Conservation (phyloP, 1,140 invertebrate species). For the Drosophila ercepeae region DNA sequence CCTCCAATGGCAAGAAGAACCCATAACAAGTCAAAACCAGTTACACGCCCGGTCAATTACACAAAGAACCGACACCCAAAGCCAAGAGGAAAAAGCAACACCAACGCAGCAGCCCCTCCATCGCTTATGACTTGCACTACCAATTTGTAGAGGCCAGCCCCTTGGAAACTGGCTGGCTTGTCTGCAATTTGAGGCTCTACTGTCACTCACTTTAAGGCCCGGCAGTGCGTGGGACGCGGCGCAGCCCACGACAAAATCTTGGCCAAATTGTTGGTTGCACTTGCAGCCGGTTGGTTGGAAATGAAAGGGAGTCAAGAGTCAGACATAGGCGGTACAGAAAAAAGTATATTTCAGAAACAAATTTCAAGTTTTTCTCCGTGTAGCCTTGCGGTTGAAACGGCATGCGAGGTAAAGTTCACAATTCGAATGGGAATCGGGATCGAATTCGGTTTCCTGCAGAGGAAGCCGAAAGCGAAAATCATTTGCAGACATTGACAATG, state of each 20-base stretch:
- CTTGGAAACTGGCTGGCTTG: constrained; percentile 50
- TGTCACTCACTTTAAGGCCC: constrained; percentile 58
- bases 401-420: constrained; percentile 26
- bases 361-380: neutral
- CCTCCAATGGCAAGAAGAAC: constrained; percentile 11
- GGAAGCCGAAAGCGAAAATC: constrained; percentile 26
- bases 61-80: constrained; percentile 36
- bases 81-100: constrained; percentile 15
- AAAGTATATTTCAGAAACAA: neutral
- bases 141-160: constrained; percentile 9
- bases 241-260: constrained; percentile 67
- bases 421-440: constrained; percentile 2
- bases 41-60: constrained; percentile 47
- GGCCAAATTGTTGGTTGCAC: constrained; percentile 68
- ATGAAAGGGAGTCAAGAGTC: constrained; percentile 2
- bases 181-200: constrained; percentile 74
- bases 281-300: constrained; percentile 37
- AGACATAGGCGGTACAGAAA: neutral
- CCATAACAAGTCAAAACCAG: constrained; percentile 68
- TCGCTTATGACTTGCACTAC: constrained; percentile 43
- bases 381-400: constrained; percentile 52
- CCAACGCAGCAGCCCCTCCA: constrained; percentile 33
- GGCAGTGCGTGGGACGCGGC: constrained; percentile 51
- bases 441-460: constrained; percentile 12
- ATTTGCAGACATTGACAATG: constrained; percentile 68